Percentiles rank a stretch among this genome's conserved stretches.
These are phyloP conservation scores for Oplegnathus fasciatus DNA, from an alignment of 2,113 vertebrate genomes.

Conservation along the genomic window DNA sequence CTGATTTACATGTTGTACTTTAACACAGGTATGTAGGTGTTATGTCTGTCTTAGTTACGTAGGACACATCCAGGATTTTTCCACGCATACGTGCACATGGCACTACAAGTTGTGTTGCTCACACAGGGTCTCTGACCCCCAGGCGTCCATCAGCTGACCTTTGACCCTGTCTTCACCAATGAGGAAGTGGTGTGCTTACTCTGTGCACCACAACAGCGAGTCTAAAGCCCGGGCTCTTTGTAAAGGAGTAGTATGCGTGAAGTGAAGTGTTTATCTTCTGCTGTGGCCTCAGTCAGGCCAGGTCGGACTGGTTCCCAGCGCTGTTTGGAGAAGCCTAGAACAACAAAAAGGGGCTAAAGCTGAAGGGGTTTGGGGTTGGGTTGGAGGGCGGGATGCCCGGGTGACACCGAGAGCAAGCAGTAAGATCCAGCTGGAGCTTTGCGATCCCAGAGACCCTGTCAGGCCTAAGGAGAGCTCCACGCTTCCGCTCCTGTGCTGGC, in stretches of 20 bases:
- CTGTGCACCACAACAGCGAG: constrained; percentile 45
- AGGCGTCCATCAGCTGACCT: constrained; percentile 62
- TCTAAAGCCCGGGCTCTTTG: constrained; percentile 69
- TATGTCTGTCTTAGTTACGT: neutral
- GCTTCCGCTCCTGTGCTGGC: neutral
- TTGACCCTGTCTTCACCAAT: constrained; percentile 51
- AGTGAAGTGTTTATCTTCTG: constrained; percentile 82
- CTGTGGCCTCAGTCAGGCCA: constrained; percentile 80
- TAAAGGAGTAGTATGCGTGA: constrained; percentile 81
- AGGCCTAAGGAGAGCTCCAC: neutral
- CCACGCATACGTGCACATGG: constrained; percentile 7
- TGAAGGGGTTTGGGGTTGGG: constrained; percentile 32
- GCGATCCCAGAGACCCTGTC: constrained; percentile 7
- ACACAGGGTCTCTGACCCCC: constrained; percentile 46
- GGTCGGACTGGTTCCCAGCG: constrained; percentile 81
- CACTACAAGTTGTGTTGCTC: neutral
- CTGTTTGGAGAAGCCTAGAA: constrained; percentile 80
- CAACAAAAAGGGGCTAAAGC: constrained; percentile 71
- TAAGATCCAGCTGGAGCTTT: neutral
- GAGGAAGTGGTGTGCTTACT: constrained; percentile 73
- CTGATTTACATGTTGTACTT: neutral
- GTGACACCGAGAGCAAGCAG: constrained; percentile 1
- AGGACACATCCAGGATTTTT: constrained; percentile 1
- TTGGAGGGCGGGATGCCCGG: constrained; percentile 42
- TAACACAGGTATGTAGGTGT: neutral